Base-by-base conservation (phyloP, 2,113 vertebrate genomes). In the Thalassarche chlororhynchos region DNA sequence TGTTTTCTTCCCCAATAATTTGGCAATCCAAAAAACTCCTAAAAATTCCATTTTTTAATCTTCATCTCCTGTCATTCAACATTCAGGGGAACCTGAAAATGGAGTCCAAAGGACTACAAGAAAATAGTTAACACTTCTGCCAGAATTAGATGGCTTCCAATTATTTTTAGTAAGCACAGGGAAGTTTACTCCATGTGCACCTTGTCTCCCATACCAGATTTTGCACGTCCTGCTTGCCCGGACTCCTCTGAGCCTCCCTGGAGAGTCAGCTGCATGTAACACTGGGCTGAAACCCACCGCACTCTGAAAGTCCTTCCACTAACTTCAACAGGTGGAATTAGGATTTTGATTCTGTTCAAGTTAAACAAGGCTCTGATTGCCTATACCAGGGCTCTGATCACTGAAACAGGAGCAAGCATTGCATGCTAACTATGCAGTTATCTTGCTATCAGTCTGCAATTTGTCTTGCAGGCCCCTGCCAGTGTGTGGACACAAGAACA, bases 401-500 rank as follows among this genome's bases (percentile, higher is more conserved):
- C 25, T 7, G 40, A 44, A 75, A 60, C 15, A 23, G 21, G 34
- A 55, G 11, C 0, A 1, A 60, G 31, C 0, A 5, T 8, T 68
- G n/a, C 3, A 1, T 84, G 72, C 68, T 31, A 51, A 23, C 25
- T 13, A 34, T 10, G 40, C 68, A 58, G 51, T 60, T 42, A 58
- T 24, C 51, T 52, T 55, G 60, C 38, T 32, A 34, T 23, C 25
- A 9, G 55, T 12, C 55, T 82, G 52, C 55, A 68, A 81, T 38
- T 26, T 38, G 36, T 14, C 77, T 38, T 60, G 38, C 51, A 81
- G 80, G 54, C 13, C 17, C 38, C 17, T 13, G 19, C 8, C n/a
- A 78, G 55, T 0, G 0, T 0, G 1, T 2, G 69, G 72, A 69
- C 66, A 72, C 0, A 1, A 40, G 62, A 81, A 52, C 36, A n/a